Base-by-base conservation (phyloP, 2,888 invertebrate genomes). In the Crematogaster levior region DNA sequence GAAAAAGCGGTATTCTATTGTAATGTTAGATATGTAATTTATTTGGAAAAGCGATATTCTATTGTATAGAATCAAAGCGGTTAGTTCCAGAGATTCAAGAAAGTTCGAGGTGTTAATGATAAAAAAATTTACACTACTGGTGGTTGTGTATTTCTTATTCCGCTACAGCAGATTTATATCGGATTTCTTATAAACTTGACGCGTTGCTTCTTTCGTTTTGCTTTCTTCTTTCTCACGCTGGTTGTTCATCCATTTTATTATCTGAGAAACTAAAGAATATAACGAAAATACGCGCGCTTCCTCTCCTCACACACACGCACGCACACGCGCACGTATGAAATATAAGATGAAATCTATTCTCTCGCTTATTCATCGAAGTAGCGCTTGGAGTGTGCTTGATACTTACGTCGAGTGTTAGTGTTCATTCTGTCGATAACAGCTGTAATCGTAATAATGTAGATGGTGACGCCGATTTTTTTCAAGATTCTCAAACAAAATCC, bases 361-460 rank as follows among this genome's bases (percentile, higher is more conserved):
- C 56, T 30, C 15, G 34, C 27, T 65, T 56, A 61, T 75, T 75
- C 75, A 56, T 40, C 27, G 53, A 74, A 81, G 74, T 73, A 46
- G 51, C 61, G 72, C 21, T 68, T 24, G 61, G 74, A 53, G 40
- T 18, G 40, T 37, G 60, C 12, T 43, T 37, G 74, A 51, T 81
- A 37, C n/a, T 51, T 61, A 68, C 27, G 21, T 53, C 15, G n/a
- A 65, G 53, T 46, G 75, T 65, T 58, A 37, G 79, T 21, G 72
- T 24, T 58, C 56, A 40, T 27, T 15, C 63, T 24, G 43, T 58
- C 34, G 79, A 79, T 79, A 72, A 79, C 72, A 72, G 24, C 12
- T n/a, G 34, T 79, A 77, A 77, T 77, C 77, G 77, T 77, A 58
- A 58, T 43, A 72, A 80, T 58, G 40, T 24, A 6, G 66, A 40